Evolutionary conservation across 2,888 invertebrate species (phyloP).

Genomic region (Blastobasis adustella): DNA sequence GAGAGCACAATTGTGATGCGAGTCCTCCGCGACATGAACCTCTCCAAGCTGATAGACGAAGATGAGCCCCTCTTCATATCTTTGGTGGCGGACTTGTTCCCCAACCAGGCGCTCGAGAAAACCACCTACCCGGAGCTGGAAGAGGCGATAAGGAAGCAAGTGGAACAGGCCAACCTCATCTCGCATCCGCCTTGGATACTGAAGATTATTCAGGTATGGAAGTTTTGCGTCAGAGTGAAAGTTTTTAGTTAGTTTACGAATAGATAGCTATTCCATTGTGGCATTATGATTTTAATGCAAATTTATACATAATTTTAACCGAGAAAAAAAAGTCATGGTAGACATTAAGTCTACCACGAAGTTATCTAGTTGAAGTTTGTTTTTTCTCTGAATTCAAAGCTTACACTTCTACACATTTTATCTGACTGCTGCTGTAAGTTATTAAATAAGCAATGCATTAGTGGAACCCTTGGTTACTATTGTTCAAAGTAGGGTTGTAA

Average conservation of each 20-base stretch:
- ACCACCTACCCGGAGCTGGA: slow-evolving; percentile 92
- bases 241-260: background rate
- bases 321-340: too few species aligned
- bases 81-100: slow-evolving; percentile 95
- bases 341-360: too few species aligned
- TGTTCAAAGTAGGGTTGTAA: too few species aligned
- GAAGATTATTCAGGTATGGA: slow-evolving; percentile 88
- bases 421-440: too few species aligned
- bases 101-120: slow-evolving; percentile 94
- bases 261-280: background rate
- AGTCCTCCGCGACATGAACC: slow-evolving; percentile 95
- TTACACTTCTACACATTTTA: too few species aligned
- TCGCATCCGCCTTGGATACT: slow-evolving; percentile 96
- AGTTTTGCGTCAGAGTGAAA: background rate
- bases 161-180: slow-evolving; percentile 85
- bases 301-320: too few species aligned
- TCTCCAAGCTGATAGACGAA: slow-evolving; percentile 97
- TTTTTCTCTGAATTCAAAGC: too few species aligned
- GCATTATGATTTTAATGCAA: background rate
- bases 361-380: too few species aligned
- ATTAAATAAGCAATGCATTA: too few species aligned
- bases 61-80: slow-evolving; percentile 99
- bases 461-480: too few species aligned
- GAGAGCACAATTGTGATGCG: slow-evolving; percentile 98
- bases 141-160: slow-evolving; percentile 89